Evolutionary conservation across 2,888 invertebrate species (phyloP).

Genomic region (Tenthredo amoena): DNA sequence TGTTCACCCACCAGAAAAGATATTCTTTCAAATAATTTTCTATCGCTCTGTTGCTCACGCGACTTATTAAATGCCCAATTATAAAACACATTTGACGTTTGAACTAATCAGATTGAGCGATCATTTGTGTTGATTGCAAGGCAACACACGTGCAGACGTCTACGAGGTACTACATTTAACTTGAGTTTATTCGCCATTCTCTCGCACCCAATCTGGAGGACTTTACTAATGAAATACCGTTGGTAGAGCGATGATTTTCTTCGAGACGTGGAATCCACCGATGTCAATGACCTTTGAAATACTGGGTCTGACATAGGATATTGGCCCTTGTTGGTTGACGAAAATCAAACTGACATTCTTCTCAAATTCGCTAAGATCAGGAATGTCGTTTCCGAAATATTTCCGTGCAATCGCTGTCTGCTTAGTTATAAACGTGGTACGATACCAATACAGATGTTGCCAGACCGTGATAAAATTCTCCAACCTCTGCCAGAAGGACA

Average conservation of each 20-base stretch:
- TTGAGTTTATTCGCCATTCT: not conserved
- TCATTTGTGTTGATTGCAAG: not conserved
- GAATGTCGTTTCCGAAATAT: constrained; percentile 57
- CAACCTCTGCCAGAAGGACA: constrained; percentile 59
- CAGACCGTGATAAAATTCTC: constrained; percentile 55
- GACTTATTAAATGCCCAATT: too few relatives aligned
- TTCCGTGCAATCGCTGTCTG: constrained; percentile 57
- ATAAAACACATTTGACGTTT: too few relatives aligned
- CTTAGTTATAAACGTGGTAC: not conserved
- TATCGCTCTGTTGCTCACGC: too few relatives aligned
- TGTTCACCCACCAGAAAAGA: too few relatives aligned
- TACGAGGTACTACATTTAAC: not conserved
- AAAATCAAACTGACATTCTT: constrained; percentile 61
- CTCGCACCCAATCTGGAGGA: not conserved
- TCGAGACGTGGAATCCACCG: constrained; percentile 48
- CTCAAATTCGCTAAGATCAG: constrained; percentile 56
- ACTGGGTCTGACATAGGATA: constrained; percentile 54
- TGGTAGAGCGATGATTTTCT: not conserved
- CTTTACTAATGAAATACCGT: not conserved
- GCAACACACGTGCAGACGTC: not conserved
- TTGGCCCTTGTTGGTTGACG: constrained; percentile 55
- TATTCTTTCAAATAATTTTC: too few relatives aligned
- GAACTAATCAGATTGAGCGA: too few relatives aligned
- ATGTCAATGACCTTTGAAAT: constrained; percentile 60
- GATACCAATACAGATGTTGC: constrained; percentile 36